phyloP scores from a whole-genome alignment of 2,888 invertebrate species.

The Pyrocoelia pectoralis region DNA sequence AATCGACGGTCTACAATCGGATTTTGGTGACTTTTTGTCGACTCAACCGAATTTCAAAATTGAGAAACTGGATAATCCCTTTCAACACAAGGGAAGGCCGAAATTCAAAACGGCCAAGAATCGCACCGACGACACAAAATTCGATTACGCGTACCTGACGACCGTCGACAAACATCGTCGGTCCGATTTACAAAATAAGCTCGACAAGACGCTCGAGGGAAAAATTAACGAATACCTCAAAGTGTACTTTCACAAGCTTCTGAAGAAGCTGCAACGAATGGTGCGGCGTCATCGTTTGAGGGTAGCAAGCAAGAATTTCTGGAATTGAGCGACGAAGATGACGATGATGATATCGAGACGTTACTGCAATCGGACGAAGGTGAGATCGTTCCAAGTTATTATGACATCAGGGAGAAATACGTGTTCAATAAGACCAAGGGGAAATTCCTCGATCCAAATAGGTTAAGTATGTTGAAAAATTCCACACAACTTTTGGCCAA shows the following conservation, averaged over 20 bases:
- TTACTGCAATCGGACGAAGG: slow-evolving; percentile 6
- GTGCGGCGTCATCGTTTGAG: neutral
- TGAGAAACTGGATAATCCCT: neutral
- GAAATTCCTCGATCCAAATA: slow-evolving; percentile 34
- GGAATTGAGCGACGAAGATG: slow-evolving; percentile 10
- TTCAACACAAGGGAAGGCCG: slow-evolving; percentile 8
- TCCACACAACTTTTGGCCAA: slow-evolving; percentile 53
- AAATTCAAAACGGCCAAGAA: slow-evolving; percentile 21
- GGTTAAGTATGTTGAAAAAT: slow-evolving; percentile 45
- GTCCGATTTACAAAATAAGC: slow-evolving; percentile 1
- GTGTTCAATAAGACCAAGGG: slow-evolving; percentile 19
- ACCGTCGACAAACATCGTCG: slow-evolving; percentile 19
- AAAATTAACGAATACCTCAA: slow-evolving; percentile 30
- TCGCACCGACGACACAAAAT: neutral
- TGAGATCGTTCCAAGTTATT: slow-evolving; percentile 9
- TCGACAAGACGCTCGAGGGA: neutral
- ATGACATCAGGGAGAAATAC: neutral
- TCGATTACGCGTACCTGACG: slow-evolving; percentile 3
- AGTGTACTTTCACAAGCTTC: slow-evolving; percentile 33
- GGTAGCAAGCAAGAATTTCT: slow-evolving; percentile 17
- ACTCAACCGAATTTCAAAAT: neutral
- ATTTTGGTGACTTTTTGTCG: slow-evolving; percentile 21
- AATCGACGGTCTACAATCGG: slow-evolving; percentile 16
- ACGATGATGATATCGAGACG: slow-evolving; percentile 20
- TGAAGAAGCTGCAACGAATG: slow-evolving; percentile 16